Percentiles rank a stretch among this genome's conserved stretches.
Conservation (phyloP, 2,797 vertebrate genomes). For the Siniperca obscura region DNA sequence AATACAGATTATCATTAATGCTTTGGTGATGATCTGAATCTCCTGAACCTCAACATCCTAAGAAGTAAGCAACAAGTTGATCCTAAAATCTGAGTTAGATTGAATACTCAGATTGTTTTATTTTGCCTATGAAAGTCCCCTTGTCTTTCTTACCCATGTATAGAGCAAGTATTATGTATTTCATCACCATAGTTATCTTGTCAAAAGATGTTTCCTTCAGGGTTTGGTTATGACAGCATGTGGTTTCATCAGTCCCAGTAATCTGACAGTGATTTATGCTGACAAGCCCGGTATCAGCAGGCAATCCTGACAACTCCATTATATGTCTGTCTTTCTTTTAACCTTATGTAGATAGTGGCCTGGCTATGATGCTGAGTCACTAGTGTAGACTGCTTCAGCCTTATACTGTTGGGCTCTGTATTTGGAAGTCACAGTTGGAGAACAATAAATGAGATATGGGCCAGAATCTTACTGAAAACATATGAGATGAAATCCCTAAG, state of each 20-base stretch:
- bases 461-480: conserved; percentile 47
- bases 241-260: conserved; percentile 31
- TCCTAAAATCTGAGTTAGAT: conserved; percentile 12
- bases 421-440: conserved; percentile 28
- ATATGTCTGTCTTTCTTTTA: conserved; percentile 30
- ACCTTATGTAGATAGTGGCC: conserved; percentile 10
- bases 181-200: conserved; percentile 25
- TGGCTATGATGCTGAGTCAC: conserved; percentile 30
- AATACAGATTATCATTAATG: conserved; percentile 39
- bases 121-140: not conserved
- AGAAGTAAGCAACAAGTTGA: conserved; percentile 12
- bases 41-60: conserved; percentile 8
- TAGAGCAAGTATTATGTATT: conserved; percentile 11
- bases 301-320: conserved; percentile 42
- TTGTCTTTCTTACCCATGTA: not conserved
- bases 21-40: conserved; percentile 45
- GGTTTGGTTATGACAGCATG: conserved; percentile 34
- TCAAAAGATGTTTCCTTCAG: conserved; percentile 27
- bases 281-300: conserved; percentile 29
- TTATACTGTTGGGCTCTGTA: conserved; percentile 12
- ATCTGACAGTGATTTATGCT: conserved; percentile 56
- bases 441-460: conserved; percentile 41
- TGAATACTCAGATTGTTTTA: conserved; percentile 8
- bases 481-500: conserved; percentile 32
- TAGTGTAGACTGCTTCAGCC: conserved; percentile 16